phyloP scores from a whole-genome alignment of 2,797 vertebrate genomes.

The Saxicola maurus region DNA sequence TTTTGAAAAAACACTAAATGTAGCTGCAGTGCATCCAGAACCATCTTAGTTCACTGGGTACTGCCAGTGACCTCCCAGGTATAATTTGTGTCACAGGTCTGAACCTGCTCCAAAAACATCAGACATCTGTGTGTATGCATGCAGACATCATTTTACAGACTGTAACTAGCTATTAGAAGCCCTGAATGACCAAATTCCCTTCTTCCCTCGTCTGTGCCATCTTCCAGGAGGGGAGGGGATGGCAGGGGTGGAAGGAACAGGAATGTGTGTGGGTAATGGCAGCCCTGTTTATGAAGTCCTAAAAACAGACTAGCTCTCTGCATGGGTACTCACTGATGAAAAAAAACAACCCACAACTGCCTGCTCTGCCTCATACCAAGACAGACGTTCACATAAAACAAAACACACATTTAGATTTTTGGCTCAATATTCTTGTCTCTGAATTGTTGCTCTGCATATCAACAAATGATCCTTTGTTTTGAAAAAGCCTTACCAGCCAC shows the following conservation, averaged over 20 bases:
- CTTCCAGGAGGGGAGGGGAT: background rate
- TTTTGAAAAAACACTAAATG: background rate
- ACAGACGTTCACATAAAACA: constrained; percentile 13
- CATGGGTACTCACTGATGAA: background rate
- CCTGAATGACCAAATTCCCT: background rate
- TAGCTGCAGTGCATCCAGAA: background rate
- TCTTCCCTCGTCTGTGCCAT: background rate
- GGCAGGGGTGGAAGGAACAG: background rate
- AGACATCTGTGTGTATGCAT: background rate
- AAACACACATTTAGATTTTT: constrained; percentile 48
- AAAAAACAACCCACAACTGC: background rate
- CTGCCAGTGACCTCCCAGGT: background rate
- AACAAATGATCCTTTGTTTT: constrained; percentile 36
- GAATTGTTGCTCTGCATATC: constrained; percentile 21
- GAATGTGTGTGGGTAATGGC: constrained; percentile 24
- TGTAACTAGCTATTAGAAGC: background rate
- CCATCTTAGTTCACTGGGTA: background rate
- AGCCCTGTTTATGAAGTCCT: constrained; percentile 13
- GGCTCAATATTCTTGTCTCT: background rate
- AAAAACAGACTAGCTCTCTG: background rate
- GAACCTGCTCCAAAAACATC: background rate
- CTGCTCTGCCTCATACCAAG: constrained; percentile 23
- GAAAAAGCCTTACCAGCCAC: background rate
- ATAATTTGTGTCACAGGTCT: fast-evolving
- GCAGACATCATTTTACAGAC: background rate